Base-by-base conservation (phyloP, 2,888 invertebrate genomes). In the Alcis repandata region DNA sequence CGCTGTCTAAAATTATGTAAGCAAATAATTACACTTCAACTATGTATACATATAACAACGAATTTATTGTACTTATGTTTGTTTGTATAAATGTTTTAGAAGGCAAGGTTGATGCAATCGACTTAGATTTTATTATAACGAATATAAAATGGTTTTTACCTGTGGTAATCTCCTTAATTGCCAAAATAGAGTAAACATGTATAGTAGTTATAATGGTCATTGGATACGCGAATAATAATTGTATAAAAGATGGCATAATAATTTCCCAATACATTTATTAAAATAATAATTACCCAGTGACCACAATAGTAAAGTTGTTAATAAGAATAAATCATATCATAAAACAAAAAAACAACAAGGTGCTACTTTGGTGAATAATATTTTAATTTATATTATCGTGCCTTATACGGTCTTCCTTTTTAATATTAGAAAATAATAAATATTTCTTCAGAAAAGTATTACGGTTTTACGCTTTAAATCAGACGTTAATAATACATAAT, bases 121-220 rank as follows among this genome's bases (percentile, higher is more conserved):
- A 15, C 36, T 61, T 67, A 70, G 63, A 48, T 56, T 54, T 60
- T 62, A 63, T 51, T 49, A 41, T 63, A 63, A 52, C 33, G 51
- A 67, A 60, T 68, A 63, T 69, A 70, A 59, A 62, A 64, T 73
- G 78, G 79, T 82, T 79, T 83, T 87, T 83, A 85, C 84, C 92
- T 93, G 92, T 93, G 92, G 91, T 92, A 89, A 90, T 93, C 92
- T 92, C 92, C 92, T 84, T 92, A 91, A 91, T 91, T 92, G 92
- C 92, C 92, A 93, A 93, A 92, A 91, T 92, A 91, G 88, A 85
- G 76, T 86, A 83, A 77, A 76, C 69, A 58, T 38, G 67, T 72
- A 70, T 77, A 72, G 71, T 76, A 75, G 63, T 67, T 75, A 78
- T 65, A 58, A 70, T 41, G 61, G 71, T 74, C 72, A 73, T 71